Evolutionary conservation across 2,888 invertebrate species (phyloP).

Genomic region (Xestia rhomboidea): DNA sequence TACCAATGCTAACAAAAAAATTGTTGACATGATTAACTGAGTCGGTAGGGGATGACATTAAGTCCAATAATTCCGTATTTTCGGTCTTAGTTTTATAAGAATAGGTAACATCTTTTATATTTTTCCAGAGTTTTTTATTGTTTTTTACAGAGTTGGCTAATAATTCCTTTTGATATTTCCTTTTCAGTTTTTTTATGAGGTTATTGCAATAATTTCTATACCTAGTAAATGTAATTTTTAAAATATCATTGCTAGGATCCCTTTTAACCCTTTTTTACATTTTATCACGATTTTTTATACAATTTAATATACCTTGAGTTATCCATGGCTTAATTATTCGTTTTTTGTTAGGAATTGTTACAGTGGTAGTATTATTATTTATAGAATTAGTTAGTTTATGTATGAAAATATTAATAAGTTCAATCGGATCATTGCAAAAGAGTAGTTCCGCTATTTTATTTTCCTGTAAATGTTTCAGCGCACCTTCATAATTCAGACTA

Average conservation of each 20-base stretch:
- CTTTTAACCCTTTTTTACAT: background rate
- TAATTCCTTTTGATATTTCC: no score
- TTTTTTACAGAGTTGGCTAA: no score
- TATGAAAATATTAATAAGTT: background rate
- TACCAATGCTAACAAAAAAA: no score
- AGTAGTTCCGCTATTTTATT: background rate
- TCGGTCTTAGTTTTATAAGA: no score
- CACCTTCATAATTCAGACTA: background rate
- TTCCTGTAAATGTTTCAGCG: background rate
- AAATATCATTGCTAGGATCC: background rate
- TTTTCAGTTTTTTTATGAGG: no score
- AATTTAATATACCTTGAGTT: conserved; percentile 3
- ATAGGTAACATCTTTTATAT: no score
- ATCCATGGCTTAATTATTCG: conserved; percentile 3
- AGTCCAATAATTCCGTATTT: no score
- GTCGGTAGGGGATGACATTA: no score
- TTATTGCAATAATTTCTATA: no score
- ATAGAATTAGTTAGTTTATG: background rate
- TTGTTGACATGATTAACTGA: no score
- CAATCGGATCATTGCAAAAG: background rate
- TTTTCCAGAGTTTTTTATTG: no score
- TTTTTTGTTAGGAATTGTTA: background rate
- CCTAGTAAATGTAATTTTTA: background rate
- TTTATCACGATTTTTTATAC: conserved; percentile 5
- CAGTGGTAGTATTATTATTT: background rate